Evolutionary conservation across 2,888 invertebrate species (phyloP), one percentile per base, ranked within the genome.

Genomic region (Adineta ricciae): DNA sequence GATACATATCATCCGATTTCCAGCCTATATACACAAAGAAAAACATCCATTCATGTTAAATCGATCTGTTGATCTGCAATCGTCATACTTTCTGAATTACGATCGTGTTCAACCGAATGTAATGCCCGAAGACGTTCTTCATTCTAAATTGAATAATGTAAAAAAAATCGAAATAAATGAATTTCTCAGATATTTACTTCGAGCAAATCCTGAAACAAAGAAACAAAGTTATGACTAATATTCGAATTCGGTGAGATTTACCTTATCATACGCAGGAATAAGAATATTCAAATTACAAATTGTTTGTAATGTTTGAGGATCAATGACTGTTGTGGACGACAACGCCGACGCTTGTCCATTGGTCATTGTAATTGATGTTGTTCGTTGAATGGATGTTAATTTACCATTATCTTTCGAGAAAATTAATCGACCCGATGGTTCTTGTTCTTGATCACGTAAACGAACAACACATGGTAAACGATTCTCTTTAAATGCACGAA

Each of bases 401-500:
- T 78, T 38, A n/a, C 38, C 38, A 78, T 78, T 78, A 83, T 87
- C 86, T 83, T 84, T 83, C 38, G 82, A 85, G 14, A 86, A 87
- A 27, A 83, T 52, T 16, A 87, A 38, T 36, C 86, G 52, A 19
- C 86, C 86, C 16, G 82, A 21, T 24, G 84, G 41, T 32, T 84
- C 86, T 84, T 85, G 90, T 86, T 90, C 89, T 84, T 87, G 86
- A 89, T 97, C 96, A 90, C 96, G 95, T 86, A 98, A 94, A 90
- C 96, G 94, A 1, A 96, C 95, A 21, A 95, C 95, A 92, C 98
- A 98, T 1, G 97, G 96, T 84, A 99, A 93, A 54, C 99, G 93
- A 91, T 99, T 99, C 91, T 99, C 99, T 87, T 95, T 93, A 93
- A 99, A 99, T 49, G 97, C 97, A 89, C 95, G 93, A 92, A 99